A percentile compares a stretch with the other conserved stretches of the same genome.
Conservation (phyloP, 1,140 invertebrate species). For the Drosophila paulistorum region DNA sequence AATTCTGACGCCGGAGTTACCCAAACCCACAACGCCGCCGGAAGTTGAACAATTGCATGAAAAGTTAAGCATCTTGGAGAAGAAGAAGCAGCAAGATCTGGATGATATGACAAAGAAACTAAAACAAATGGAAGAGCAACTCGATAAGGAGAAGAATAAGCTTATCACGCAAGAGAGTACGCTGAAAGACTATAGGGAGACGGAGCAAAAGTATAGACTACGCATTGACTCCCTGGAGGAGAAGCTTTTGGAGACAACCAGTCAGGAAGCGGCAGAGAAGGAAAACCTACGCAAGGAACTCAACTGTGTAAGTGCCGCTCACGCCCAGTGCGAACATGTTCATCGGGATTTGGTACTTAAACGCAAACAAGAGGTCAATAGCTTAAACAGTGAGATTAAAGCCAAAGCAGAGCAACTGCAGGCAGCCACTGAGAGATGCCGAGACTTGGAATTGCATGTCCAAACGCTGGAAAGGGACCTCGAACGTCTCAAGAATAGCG, state of each 20-base stretch:
- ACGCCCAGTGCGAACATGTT: slow-evolving; percentile 59
- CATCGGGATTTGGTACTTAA: slow-evolving; percentile 45
- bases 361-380: slow-evolving; percentile 62
- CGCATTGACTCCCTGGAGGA: slow-evolving; percentile 57
- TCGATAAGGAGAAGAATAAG: slow-evolving; percentile 50
- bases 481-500: slow-evolving; percentile 64
- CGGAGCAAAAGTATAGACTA: slow-evolving; percentile 51
- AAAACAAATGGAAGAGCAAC: slow-evolving; percentile 36
- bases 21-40: slow-evolving; percentile 37
- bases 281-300: slow-evolving; percentile 69
- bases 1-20: slow-evolving; percentile 72
- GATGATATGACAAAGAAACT: slow-evolving; percentile 48
- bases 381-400: slow-evolving; percentile 61
- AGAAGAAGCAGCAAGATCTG: slow-evolving; percentile 59
- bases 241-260: slow-evolving; percentile 55
- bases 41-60: slow-evolving; percentile 45
- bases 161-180: slow-evolving; percentile 52
- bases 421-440: slow-evolving; percentile 41
- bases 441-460: slow-evolving; percentile 54
- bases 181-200: slow-evolving; percentile 53
- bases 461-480: slow-evolving; percentile 59
- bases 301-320: slow-evolving; percentile 51
- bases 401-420: slow-evolving; percentile 61
- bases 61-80: slow-evolving; percentile 43
- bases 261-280: slow-evolving; percentile 59